Base-by-base conservation (phyloP, 2,797 vertebrate genomes). In the Pitangus sulphuratus region DNA sequence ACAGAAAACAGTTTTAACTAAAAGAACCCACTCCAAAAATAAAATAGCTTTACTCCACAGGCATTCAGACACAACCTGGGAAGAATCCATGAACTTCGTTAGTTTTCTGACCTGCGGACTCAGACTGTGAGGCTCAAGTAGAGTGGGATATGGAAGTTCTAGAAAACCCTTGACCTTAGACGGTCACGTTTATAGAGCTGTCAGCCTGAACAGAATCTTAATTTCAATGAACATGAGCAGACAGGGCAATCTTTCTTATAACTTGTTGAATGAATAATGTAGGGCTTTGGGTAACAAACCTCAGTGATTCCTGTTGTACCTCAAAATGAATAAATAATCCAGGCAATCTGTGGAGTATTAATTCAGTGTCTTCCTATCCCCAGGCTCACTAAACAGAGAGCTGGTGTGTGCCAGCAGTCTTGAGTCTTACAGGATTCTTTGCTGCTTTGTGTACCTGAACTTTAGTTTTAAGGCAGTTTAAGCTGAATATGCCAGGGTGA, bases 211-310 rank as follows among this genome's bases (percentile, higher is more conserved):
- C 8, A 3, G 50, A 21, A 42, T 48, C 42, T 82, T 82, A 0
- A 37, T 64, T 60, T 44, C 57, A 51, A 0, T 31, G 42, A 57
- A 28, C 28, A 2, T 13, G 57, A 89, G 78, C 64, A 93, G 50
- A 21, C 30, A n/a, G 11, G 19, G 12, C 44, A 69, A 2, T 40
- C 15, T 71, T 80, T 44, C 35, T 8, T n/a, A 2, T 16, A 31
- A 22, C 9, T 69, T 1, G 0, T 39, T 47, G 35, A 45, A 0
- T 53, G 60, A n/a, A 33, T 7, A 31, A 89, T 15, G 12, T 17
- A 11, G 70, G 17, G 30, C 40, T 89, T 57, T 42, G 56, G 15
- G 45, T 48, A 64, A 40, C 54, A 54, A 39, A 47, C 22, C 30
- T 74, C 18, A 18, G 33, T 76, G 53, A 11, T 82, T 90, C 53